Percentiles rank a stretch among this genome's conserved stretches.
These are phyloP conservation scores for Andrena cerasifolii DNA, from an alignment of 1,140 invertebrate species.

Conservation along the genomic window DNA sequence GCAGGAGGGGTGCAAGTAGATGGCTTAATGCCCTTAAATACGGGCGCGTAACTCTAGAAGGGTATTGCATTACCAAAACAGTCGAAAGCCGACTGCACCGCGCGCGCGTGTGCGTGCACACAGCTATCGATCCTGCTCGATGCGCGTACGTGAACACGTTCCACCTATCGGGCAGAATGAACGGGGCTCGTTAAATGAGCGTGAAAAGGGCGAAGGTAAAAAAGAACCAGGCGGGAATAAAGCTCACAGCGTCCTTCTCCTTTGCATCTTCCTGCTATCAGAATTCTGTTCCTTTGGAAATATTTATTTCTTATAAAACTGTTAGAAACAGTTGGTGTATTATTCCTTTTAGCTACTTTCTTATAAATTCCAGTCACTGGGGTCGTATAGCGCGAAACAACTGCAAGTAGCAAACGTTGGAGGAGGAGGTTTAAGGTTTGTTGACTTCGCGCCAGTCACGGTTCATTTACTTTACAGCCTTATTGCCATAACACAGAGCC, in stretches of 20 bases:
- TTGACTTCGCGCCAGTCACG: constrained; percentile 63
- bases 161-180: constrained; percentile 4
- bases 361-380: constrained; percentile 36
- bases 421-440: constrained; percentile 33
- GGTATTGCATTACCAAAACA: constrained; percentile 79
- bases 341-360: too few species aligned
- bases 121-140: constrained; percentile 16
- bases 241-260: too few species aligned
- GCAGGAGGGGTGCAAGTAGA: constrained; percentile 63
- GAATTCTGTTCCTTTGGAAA: too few species aligned
- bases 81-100: constrained; percentile 43
- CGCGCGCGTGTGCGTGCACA: background rate
- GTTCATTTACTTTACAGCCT: constrained; percentile 65
- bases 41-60: constrained; percentile 74
- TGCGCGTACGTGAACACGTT: constrained; percentile 43
- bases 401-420: constrained; percentile 11
- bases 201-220: constrained; percentile 9
- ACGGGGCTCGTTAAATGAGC: constrained; percentile 8
- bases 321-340: too few species aligned
- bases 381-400: constrained; percentile 4
- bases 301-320: too few species aligned
- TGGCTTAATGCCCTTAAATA: constrained; percentile 73
- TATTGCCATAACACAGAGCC: constrained; percentile 63
- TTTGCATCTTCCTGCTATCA: too few species aligned
- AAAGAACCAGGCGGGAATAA: background rate